Evolutionary conservation across 1,140 invertebrate species (phyloP).

Genomic region (Anastatus disparis): DNA sequence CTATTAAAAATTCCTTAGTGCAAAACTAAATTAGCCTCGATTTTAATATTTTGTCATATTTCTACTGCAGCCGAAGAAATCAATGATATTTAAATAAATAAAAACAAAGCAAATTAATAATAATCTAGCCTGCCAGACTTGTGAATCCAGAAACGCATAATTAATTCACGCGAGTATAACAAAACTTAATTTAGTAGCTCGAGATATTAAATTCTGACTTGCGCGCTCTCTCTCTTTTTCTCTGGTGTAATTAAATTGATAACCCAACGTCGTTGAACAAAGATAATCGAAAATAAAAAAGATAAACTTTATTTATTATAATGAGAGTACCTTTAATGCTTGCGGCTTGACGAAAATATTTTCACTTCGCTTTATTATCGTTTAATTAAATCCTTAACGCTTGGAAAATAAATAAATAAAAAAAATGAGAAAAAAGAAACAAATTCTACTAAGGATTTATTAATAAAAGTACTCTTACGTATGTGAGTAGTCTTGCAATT

Average conservation of each 20-base stretch:
- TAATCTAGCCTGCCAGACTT: background rate
- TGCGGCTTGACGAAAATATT: background rate
- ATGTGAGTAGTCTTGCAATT: conserved; percentile 4
- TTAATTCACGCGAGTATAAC: background rate
- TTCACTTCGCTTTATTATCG: conserved; percentile 10
- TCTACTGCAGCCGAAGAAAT: background rate
- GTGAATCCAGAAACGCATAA: background rate
- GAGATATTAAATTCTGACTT: conserved; percentile 4
- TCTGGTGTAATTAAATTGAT: conserved; percentile 10
- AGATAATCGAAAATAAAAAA: background rate
- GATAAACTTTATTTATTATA: conserved; percentile 15
- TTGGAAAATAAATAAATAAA: too few species aligned
- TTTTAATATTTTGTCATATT: background rate
- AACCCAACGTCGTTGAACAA: conserved; percentile 6
- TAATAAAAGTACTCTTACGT: too few species aligned
- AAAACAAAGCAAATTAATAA: background rate
- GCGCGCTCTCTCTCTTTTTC: too few species aligned
- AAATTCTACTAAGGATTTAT: too few species aligned
- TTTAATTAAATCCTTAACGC: conserved; percentile 27
- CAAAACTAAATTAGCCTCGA: background rate
- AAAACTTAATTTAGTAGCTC: conserved; percentile 1
- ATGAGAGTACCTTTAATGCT: background rate
- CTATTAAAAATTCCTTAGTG: background rate
- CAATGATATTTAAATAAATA: too few species aligned
- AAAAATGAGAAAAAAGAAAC: too few species aligned